These are phyloP conservation scores for Hippocampus zosterae DNA, from an alignment of 2,113 vertebrate genomes.

Conservation along the genomic window DNA sequence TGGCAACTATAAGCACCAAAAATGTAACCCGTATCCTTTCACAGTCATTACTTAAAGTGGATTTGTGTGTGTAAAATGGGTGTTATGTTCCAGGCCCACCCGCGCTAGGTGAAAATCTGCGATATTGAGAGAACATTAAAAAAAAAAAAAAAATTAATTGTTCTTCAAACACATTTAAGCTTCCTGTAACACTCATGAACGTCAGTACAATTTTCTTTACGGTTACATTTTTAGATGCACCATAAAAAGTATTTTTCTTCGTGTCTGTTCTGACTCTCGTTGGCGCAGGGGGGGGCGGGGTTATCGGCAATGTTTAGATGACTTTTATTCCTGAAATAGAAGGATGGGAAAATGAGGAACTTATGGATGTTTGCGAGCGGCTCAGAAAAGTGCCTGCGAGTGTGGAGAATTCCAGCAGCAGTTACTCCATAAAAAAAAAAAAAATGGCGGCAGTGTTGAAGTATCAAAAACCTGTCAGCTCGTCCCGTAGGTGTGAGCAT, in stretches of 20 bases:
- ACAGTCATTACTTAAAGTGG: not conserved
- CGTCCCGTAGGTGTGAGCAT: not conserved
- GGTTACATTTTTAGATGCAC: too few species aligned
- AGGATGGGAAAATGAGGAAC: constrained; percentile 1
- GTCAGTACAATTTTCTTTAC: too few species aligned
- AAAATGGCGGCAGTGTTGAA: not conserved
- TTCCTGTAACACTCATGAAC: too few species aligned
- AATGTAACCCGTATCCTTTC: not conserved
- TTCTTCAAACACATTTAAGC: too few species aligned
- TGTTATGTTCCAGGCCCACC: not conserved
- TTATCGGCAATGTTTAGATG: not conserved
- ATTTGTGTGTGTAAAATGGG: not conserved
- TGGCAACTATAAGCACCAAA: not conserved
- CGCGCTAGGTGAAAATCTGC: too few species aligned
- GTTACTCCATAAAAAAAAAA: too few species aligned
- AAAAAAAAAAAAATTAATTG: too few species aligned
- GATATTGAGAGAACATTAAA: not conserved
- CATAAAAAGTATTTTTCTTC: too few species aligned
- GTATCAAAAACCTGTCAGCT: not conserved
- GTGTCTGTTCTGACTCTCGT: too few species aligned
- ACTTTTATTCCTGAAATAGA: not conserved
- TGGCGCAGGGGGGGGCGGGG: too few species aligned
- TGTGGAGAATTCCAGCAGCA: constrained; percentile 11
- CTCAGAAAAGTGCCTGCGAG: not conserved
- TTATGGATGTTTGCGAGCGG: not conserved